Base-by-base conservation (phyloP, 2,113 vertebrate genomes). In the Rhinichthys klamathensis region DNA sequence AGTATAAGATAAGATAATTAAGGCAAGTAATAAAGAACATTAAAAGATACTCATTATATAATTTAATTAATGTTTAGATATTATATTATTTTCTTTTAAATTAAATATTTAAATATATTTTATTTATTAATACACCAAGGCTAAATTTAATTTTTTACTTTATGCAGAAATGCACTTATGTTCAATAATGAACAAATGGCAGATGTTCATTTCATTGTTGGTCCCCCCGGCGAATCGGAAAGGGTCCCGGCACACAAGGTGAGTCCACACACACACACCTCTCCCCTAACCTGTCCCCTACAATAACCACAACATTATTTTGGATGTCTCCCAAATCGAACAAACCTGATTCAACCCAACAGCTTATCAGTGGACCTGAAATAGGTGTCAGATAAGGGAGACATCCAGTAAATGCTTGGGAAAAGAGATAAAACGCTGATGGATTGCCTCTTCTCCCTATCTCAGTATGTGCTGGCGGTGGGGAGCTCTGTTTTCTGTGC, bases 181-280 rank as follows among this genome's bases (percentile, higher is more conserved):
- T 99, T 98, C 91, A 99, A 99, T 94, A 99, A 97, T 91, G 98
- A 99, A 92, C 96, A 98, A 90, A 99, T 99, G 98, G 97, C 98
- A 0, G 98, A 99, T 23, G 95, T 99, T 84, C 97, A 98, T 94
- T 99, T 99, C 93, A 90, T 99, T 18, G 97, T 99, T 25, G 98
- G 98, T 44, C 94, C 97, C 3, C 84, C 92, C 54, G 97, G 97
- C 85, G 95, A 90, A 1, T 94, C 96, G 16, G 93, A 95, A 92
- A 96, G 92, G 92, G 95, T 99, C 85, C 98, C 98, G 8, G 98
- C 97, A 23, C 98, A 99, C 93, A 99, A 99, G 97, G 98, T 99
- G 90, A 58, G 93, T 91, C 86, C 54, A 18, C 49, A 51, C 15
- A 49, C 51, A 23, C 54, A 85, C 83, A 46, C 16, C n/a, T 6